phyloP scores from a whole-genome alignment of 2,888 invertebrate species.

The Spodoptera picta region DNA sequence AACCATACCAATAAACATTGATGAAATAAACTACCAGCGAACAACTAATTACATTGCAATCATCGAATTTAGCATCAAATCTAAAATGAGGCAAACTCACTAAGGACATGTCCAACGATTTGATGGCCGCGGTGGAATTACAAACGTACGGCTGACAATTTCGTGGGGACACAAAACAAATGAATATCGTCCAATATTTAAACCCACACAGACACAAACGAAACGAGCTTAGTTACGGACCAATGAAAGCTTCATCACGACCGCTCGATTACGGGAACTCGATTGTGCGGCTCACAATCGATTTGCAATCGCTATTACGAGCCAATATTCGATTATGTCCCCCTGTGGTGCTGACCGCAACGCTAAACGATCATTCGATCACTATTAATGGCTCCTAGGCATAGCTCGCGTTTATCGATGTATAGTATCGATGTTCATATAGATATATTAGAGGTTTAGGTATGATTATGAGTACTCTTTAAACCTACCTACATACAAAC shows the following conservation, averaged over 20 bases:
- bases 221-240: conserved; percentile 51
- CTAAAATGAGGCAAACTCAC: neutral
- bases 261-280: conserved; percentile 64
- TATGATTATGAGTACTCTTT: neutral
- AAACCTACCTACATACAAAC: too few species aligned
- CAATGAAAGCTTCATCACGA: conserved; percentile 59
- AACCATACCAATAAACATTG: too few species aligned
- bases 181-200: conserved; percentile 21
- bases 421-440: conserved; percentile 25
- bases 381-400: conserved; percentile 53
- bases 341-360: conserved; percentile 61
- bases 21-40: too few species aligned
- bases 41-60: too few species aligned
- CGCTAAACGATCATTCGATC: conserved; percentile 62
- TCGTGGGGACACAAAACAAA: conserved; percentile 17
- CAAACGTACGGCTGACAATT: conserved; percentile 5
- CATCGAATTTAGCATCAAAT: too few species aligned
- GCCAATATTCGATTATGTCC: conserved; percentile 76
- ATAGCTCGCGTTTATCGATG: conserved; percentile 33
- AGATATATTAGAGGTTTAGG: conserved; percentile 14
- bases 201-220: conserved; percentile 27
- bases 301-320: conserved; percentile 77
- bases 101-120: neutral
- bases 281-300: conserved; percentile 77
- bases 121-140: neutral